phyloP scores from a whole-genome alignment of 2,797 vertebrate genomes.

The Acropternis orthonyx region DNA sequence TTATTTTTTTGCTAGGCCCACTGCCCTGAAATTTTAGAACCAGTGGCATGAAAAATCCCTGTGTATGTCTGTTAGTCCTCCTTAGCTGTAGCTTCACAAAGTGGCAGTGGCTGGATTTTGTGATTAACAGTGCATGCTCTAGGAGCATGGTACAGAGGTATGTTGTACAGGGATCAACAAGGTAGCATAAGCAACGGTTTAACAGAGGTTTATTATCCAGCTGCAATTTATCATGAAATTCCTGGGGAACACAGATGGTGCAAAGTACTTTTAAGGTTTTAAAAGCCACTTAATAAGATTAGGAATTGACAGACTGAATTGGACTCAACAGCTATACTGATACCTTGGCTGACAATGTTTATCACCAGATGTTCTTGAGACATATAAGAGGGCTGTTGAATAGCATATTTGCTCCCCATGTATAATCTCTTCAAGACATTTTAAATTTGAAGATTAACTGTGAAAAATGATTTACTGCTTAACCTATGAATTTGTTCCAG shows the following conservation, averaged over 20 bases:
- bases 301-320: slow-evolving; percentile 29
- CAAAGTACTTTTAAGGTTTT: slow-evolving; percentile 29
- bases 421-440: slow-evolving; percentile 40
- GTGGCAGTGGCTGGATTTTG: not conserved
- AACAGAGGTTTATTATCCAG: not conserved
- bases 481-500: slow-evolving; percentile 8
- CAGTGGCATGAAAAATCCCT: not conserved
- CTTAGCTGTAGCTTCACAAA: not conserved
- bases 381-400: not conserved
- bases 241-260: not conserved
- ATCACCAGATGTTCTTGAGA: slow-evolving; percentile 36
- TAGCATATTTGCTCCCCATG: not conserved
- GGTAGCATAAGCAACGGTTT: not conserved
- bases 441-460: slow-evolving; percentile 44
- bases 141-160: not conserved
- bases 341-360: not conserved
- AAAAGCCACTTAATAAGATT: slow-evolving; percentile 55
- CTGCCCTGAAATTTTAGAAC: not conserved
- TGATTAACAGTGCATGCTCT: not conserved
- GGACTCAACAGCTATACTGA: not conserved
- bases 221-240: slow-evolving; percentile 33
- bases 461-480: slow-evolving; percentile 28
- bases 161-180: not conserved
- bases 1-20: not conserved
- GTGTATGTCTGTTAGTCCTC: not conserved